Evolutionary conservation across 2,797 vertebrate species (phyloP), one percentile per base, ranked within the genome.

Genomic region (Chromobotia macracanthus): DNA sequence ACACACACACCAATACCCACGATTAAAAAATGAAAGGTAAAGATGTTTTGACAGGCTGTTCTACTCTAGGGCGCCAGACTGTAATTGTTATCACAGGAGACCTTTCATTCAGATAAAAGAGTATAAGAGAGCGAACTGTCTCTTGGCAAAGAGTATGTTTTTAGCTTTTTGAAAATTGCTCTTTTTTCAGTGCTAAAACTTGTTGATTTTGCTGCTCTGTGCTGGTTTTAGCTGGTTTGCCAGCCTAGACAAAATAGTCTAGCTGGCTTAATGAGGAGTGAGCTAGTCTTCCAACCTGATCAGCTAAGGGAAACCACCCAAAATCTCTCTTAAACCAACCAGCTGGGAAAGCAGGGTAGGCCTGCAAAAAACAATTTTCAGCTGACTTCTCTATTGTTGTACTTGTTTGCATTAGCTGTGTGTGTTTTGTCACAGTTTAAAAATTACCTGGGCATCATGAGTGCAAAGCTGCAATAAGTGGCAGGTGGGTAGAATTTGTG

Each of bases 401-500:
- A 23, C 19, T 56, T 3, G 19, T 25, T 25, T 60, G 13, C 25
- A 60, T 60, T 13, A 13, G 56, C 13, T 19, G 4, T 19, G 13
- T 23, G 48, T 53, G 63, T 55, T 28, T 19, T 58, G 67, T 55
- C 28, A 41, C 63, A 55, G 12, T 83, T 87, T 71, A 25, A 58
- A 86, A 87, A 87, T 87, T 89, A 87, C 84, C 51, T 72, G 0
- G 13, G 77, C 88, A 74, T 87, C 79, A 80, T 87, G 84, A 5
- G 67, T 72, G 51, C 80, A 50, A 15, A 80, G 19, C 41, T 7
- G 68, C 85, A 80, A 78, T 78, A 89, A 80, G 86, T 25, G 71
- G 82, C 85, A 87, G 84, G 87, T 89, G 88, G 87, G 88, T 85
- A 84, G 77, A 80, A 88, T 86, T 89, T 72, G 18, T 19, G 28